Conservation (phyloP, 1,140 invertebrate species). For the Babylonia areolata region DNA sequence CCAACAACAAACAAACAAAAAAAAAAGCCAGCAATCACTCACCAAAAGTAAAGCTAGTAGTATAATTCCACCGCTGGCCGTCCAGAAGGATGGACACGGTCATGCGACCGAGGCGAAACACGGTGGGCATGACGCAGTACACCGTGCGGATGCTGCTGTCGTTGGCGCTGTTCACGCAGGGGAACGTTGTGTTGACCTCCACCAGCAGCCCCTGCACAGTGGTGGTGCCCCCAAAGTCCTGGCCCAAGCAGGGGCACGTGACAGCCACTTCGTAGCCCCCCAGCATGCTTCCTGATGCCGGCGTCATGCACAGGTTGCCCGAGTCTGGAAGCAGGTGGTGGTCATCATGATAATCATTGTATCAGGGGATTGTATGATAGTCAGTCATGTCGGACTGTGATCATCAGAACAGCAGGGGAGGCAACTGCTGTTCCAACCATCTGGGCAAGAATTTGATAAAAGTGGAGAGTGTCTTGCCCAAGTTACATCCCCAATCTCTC, state of each 20-base stretch:
- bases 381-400: too few relatives aligned
- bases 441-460: too few relatives aligned
- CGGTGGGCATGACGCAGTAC: conserved; percentile 52
- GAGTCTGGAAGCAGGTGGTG: conserved; percentile 16
- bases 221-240: not conserved
- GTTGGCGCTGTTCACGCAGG: conserved; percentile 39
- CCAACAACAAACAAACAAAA: too few relatives aligned
- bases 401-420: too few relatives aligned
- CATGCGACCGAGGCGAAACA: conserved; percentile 54
- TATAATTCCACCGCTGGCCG: conserved; percentile 49
- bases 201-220: conserved; percentile 37
- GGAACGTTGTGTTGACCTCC: conserved; percentile 53
- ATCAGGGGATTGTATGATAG: too few relatives aligned
- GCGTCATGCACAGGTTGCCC: conserved; percentile 46
- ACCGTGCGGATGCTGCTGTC: conserved; percentile 11
- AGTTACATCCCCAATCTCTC: too few relatives aligned
- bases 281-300: conserved; percentile 51
- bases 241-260: conserved; percentile 51
- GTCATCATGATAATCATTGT: too few relatives aligned
- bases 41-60: conserved; percentile 49
- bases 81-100: conserved; percentile 49
- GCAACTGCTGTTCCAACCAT: too few relatives aligned
- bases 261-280: conserved; percentile 54
- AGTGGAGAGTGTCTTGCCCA: too few relatives aligned
- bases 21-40: too few relatives aligned